These are phyloP conservation scores for Tor tambroides DNA, from an alignment of 2,113 vertebrate species.

Conservation along the genomic window DNA sequence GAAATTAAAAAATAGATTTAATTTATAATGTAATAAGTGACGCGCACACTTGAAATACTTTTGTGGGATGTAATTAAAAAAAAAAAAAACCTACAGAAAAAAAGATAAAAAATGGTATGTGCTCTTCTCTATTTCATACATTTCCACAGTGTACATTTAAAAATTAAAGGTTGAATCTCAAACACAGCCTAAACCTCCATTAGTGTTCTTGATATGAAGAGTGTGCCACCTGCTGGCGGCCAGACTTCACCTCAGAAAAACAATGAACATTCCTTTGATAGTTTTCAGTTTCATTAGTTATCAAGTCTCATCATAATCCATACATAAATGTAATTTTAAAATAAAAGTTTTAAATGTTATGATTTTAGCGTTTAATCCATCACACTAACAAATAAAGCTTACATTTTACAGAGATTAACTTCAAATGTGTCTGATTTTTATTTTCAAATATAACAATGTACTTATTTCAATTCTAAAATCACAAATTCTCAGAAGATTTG, in stretches of 20 bases:
- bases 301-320: not conserved
- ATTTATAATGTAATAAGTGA: too few relatives aligned
- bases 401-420: too few relatives aligned
- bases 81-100: too few relatives aligned
- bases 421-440: too few relatives aligned
- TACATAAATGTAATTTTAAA: not conserved
- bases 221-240: slow-evolving; percentile 75
- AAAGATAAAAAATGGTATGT: not conserved
- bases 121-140: not conserved
- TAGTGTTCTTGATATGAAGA: slow-evolving; percentile 62
- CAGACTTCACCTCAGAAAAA: not conserved
- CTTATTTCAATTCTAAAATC: not conserved
- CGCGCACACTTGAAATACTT: too few relatives aligned
- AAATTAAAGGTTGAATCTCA: not conserved
- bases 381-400: not conserved
- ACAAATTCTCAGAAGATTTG: not conserved
- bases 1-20: too few relatives aligned
- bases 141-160: not conserved
- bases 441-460: too few relatives aligned
- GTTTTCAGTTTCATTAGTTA: not conserved
- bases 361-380: not conserved
- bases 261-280: too few relatives aligned
- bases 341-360: not conserved
- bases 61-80: too few relatives aligned
- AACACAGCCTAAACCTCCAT: not conserved